phyloP scores from a whole-genome alignment of 1,140 invertebrate species.

The Matsumurasca onukii region DNA sequence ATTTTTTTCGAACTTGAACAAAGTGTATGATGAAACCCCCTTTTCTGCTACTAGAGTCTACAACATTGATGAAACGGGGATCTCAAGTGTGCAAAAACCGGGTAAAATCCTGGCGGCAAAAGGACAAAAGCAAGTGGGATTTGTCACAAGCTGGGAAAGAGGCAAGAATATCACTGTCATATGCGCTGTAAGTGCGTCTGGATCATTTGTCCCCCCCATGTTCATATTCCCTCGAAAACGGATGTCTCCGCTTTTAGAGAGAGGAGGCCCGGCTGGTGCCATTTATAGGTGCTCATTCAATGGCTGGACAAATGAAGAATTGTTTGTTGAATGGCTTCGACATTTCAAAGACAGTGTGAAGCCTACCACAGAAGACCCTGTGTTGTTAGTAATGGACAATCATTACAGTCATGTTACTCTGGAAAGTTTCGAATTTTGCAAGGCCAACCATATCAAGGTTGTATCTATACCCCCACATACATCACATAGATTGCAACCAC shows the following conservation, averaged over 20 bases:
- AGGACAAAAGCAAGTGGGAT: conserved; percentile 31
- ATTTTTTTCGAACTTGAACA: too few species aligned
- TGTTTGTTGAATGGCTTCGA: neutral
- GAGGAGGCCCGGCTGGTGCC: conserved; percentile 42
- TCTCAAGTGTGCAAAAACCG: too few species aligned
- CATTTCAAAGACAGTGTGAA: conserved; percentile 39
- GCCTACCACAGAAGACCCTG: conserved; percentile 37
- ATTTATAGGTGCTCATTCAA: conserved; percentile 42
- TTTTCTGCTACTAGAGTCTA: too few species aligned
- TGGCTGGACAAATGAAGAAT: neutral
- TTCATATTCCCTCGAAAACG: conserved; percentile 45
- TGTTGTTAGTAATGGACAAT: conserved; percentile 45
- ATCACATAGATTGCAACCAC: conserved; percentile 46
- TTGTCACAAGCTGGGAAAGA: conserved; percentile 39
- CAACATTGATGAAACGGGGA: too few species aligned
- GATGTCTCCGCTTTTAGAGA: conserved; percentile 35
- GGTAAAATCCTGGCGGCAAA: too few species aligned
- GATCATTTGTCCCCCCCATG: conserved; percentile 46
- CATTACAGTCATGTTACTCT: conserved; percentile 44
- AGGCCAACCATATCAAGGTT: conserved; percentile 45
- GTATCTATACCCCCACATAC: conserved; percentile 47
- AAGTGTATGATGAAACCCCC: too few species aligned
- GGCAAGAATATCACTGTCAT: conserved; percentile 43
- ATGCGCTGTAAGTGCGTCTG: conserved; percentile 42
- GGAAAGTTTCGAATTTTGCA: conserved; percentile 39